These are phyloP conservation scores for Bombus fervidus DNA, from an alignment of 1,140 invertebrate genomes.

Conservation along the genomic window DNA sequence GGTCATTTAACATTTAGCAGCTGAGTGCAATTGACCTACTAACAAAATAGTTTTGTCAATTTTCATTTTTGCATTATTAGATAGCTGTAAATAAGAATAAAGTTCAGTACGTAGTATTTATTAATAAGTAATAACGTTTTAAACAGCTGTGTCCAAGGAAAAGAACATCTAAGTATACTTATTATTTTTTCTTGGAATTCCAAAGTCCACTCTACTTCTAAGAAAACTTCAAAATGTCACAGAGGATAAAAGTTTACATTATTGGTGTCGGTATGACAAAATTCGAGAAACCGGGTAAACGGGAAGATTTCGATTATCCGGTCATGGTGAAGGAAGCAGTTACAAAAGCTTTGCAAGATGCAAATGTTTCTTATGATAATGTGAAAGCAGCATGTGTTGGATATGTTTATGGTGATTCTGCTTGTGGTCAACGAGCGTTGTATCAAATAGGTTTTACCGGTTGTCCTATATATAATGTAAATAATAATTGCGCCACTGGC, in stretches of 20 bases:
- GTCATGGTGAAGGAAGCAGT: constrained; percentile 97
- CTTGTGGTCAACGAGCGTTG: constrained; percentile 96
- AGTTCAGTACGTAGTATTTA: constrained; percentile 24
- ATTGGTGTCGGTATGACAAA: constrained; percentile 99
- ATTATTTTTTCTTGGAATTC: background rate
- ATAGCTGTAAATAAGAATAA: constrained; percentile 25
- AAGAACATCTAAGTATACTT: too few species aligned
- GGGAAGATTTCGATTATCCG: constrained; percentile 94
- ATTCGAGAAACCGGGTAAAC: constrained; percentile 94
- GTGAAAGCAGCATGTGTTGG: constrained; percentile 96
- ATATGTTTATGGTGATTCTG: constrained; percentile 98
- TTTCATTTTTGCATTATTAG: background rate
- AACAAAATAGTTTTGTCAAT: constrained; percentile 19
- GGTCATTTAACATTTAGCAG: background rate
- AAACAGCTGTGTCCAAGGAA: background rate
- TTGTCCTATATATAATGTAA: constrained; percentile 99
- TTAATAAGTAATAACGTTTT: background rate
- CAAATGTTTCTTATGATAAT: constrained; percentile 89
- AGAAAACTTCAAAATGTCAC: constrained; percentile 75
- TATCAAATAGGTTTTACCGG: constrained; percentile 98
- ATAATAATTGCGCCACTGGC: constrained; percentile 99
- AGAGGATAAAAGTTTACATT: constrained; percentile 89
- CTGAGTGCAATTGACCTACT: background rate
- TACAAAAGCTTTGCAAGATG: constrained; percentile 93
- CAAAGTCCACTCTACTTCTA: background rate